Conservation (phyloP, 2,113 vertebrate species). For the Sisor rabdophorus region DNA sequence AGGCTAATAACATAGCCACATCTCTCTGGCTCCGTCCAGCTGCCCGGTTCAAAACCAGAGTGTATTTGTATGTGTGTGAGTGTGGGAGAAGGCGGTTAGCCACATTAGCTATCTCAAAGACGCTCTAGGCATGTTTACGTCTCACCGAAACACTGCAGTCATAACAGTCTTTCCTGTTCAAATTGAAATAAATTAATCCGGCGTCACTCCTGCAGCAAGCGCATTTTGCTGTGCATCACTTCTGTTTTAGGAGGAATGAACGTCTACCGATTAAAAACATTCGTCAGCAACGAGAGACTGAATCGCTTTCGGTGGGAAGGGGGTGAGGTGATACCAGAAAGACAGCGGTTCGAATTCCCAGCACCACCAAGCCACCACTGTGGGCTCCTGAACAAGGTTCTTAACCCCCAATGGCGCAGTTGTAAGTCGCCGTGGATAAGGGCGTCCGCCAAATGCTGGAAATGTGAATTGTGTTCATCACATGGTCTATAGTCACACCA, state of each 20-base stretch:
- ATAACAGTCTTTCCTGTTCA: slow-evolving; percentile 11
- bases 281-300: slow-evolving; percentile 18
- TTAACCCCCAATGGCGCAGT: too few relatives aligned
- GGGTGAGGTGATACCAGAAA: too few relatives aligned
- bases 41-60: slow-evolving; percentile 24
- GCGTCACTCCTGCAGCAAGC: slow-evolving; percentile 12
- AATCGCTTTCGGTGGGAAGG: too few relatives aligned
- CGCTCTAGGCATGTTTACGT: neutral
- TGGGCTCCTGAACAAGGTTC: too few relatives aligned
- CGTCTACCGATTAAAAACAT: slow-evolving; percentile 34
- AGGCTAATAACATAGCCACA: slow-evolving; percentile 37
- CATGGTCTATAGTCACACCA: slow-evolving; percentile 55
- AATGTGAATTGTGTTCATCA: slow-evolving; percentile 28
- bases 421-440: too few relatives aligned
- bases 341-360: too few relatives aligned
- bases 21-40: slow-evolving; percentile 25
- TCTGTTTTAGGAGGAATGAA: slow-evolving; percentile 1
- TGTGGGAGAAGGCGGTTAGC: neutral
- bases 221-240: slow-evolving; percentile 31
- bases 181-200: neutral
- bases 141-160: neutral
- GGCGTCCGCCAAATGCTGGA: too few relatives aligned
- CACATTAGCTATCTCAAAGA: neutral
- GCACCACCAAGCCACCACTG: too few relatives aligned
- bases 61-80: neutral